Evolutionary conservation across 2,113 vertebrate genomes (phyloP).

Genomic region (pig (Sus scrofa)): T2T-Sscrofa CM000824.6:172650501-172651000

Average conservation of each 20-base stretch:
- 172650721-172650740: slow-evolving; percentile 68
- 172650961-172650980: neutral
- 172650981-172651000: slow-evolving; percentile 35
- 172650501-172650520: neutral
- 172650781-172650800: slow-evolving; percentile 1
- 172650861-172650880: neutral
- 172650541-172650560: slow-evolving; percentile 69
- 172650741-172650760: slow-evolving; percentile 46
- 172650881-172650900: neutral
- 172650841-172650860: neutral
- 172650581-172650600: slow-evolving; percentile 19
- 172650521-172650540: slow-evolving; percentile 66
- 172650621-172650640: slow-evolving; percentile 1
- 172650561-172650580: slow-evolving; percentile 76
- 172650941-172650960: neutral
- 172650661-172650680: slow-evolving; percentile 6
- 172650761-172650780: slow-evolving; percentile 27
- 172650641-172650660: slow-evolving; percentile 19
- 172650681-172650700: slow-evolving; percentile 31
- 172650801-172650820: neutral
- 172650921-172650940: neutral
- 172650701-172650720: slow-evolving; percentile 70
- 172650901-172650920: neutral
- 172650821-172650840: neutral
- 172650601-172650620: neutral